Base-by-base conservation (phyloP, 2,113 vertebrate species). In the Xenopus laevis region DNA sequence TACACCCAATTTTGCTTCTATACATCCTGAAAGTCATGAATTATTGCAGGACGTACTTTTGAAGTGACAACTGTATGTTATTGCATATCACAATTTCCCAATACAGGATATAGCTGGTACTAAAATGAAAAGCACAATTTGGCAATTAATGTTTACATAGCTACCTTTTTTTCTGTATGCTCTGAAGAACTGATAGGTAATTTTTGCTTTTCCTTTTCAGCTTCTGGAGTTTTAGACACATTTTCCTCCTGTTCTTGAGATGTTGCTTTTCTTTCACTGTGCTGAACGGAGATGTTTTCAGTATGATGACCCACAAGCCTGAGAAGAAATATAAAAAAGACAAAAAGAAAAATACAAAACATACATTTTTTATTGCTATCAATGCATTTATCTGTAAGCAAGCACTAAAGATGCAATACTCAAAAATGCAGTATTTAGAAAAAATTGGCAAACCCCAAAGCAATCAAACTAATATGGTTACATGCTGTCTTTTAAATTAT, bases 291-390 rank as follows among this genome's bases (percentile, higher is more conserved):
- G 66, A 84, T 81, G 73, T 90, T 92, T 81, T 92, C 91, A 86
- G 88, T 89, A 78, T 90, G 90, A 0, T 92, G 88, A 71, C 81
- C 87, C 82, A 88, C 84, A 85, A 92, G 89, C 78, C 91, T 92
- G 78, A 67, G 82, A 75, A 55, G 55, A 44, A 63, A 72, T 77
- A 17, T 2, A 30, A 80, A 58, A 55, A 82, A n/a, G 47, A 7
- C 7, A 71, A 50, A 50, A 16, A 50, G 12, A 15, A 50, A 50
- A 50, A 50, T 10, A 10, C 5, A 7, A 12, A 50, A 50, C 11
- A 50, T 52, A 12, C 7, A 13, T 53, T 55, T 55, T 55, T n/a
- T n/a, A n/a, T 55, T 55, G 17, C 17, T n/a, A 52, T 8, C 55
- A 62, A 10, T 69, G 46, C 27, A 69, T 13, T 21, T 62, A 12